Percentiles rank a stretch among this genome's conserved stretches.
Evolutionary conservation across 35 echinoderm and acorn worm species (phyloP).

Genomic region (Patiria miniata): DNA sequence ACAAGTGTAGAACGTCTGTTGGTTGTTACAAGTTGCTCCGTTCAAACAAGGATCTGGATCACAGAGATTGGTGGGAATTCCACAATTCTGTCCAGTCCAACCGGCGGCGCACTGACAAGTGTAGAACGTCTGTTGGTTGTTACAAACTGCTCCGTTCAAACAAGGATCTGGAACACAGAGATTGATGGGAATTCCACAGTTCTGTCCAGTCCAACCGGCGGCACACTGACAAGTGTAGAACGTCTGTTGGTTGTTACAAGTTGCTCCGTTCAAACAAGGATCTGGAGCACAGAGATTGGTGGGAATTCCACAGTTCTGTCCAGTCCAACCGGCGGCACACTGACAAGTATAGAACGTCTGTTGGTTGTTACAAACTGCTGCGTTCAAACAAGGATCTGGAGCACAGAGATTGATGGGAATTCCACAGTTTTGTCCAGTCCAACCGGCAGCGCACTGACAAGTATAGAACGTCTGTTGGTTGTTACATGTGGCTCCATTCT

Average conservation of each 20-base stretch:
- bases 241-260: slow-evolving; percentile 54
- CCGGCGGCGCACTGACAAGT: slow-evolving; percentile 58
- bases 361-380: slow-evolving; percentile 51
- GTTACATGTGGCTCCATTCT: slow-evolving; percentile 40
- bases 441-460: slow-evolving; percentile 37
- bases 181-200: slow-evolving; percentile 55
- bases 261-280: slow-evolving; percentile 74
- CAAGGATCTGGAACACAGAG: slow-evolving; percentile 36
- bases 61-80: no score
- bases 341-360: slow-evolving; percentile 54
- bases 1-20: no score
- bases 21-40: no score
- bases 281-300: slow-evolving; percentile 47
- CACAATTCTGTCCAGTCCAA: slow-evolving; percentile 62
- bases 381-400: slow-evolving; percentile 59
- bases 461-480: slow-evolving; percentile 17
- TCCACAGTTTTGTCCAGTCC: slow-evolving; percentile 47
- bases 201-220: slow-evolving; percentile 56
- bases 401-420: slow-evolving; percentile 45
- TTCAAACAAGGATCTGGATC: no score
- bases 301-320: slow-evolving; percentile 46
- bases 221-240: slow-evolving; percentile 70
- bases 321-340: slow-evolving; percentile 60
- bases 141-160: slow-evolving; percentile 45
- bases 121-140: slow-evolving; percentile 19